Conservation (phyloP, 1,140 invertebrate genomes). For the Heterodera schachtii region DNA sequence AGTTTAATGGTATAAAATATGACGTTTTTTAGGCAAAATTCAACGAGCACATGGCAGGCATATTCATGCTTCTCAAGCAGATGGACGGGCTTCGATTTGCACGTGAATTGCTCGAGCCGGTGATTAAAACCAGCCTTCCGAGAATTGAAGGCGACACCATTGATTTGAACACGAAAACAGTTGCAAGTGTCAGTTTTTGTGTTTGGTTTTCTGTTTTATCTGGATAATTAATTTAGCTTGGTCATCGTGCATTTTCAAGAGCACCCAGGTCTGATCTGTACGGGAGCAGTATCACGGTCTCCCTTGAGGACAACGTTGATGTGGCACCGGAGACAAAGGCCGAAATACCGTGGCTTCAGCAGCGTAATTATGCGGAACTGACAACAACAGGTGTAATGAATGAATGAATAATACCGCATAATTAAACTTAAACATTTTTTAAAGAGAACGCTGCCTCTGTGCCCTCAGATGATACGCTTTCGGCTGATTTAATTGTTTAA, state of each 20-base stretch:
- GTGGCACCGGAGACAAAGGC: constrained; percentile 39
- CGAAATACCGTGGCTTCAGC: constrained; percentile 52
- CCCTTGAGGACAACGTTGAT: constrained; percentile 41
- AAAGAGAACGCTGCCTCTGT: not conserved
- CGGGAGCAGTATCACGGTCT: constrained; percentile 50
- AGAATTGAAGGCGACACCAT: constrained; percentile 26
- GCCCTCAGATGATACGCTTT: not conserved
- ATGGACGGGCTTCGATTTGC: constrained; percentile 57
- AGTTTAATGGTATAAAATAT: not conserved
- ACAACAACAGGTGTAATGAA: not conserved
- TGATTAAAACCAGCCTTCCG: constrained; percentile 31
- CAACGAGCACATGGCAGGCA: constrained; percentile 56
- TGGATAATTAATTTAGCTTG: constrained; percentile 37
- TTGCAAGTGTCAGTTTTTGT: constrained; percentile 14
- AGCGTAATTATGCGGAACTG: constrained; percentile 12
- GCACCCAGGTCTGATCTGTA: constrained; percentile 44
- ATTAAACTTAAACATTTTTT: not conserved
- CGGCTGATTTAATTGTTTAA: constrained; percentile 10
- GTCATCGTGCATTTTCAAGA: constrained; percentile 46
- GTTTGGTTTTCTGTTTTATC: not conserved
- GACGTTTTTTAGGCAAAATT: constrained; percentile 44
- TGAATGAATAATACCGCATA: not conserved
- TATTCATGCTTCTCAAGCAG: constrained; percentile 55
- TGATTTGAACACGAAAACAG: constrained; percentile 22
- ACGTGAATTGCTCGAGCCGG: constrained; percentile 51